Evolutionary conservation across 2,888 invertebrate species (phyloP).

Genomic region (Eilema depressum): DNA sequence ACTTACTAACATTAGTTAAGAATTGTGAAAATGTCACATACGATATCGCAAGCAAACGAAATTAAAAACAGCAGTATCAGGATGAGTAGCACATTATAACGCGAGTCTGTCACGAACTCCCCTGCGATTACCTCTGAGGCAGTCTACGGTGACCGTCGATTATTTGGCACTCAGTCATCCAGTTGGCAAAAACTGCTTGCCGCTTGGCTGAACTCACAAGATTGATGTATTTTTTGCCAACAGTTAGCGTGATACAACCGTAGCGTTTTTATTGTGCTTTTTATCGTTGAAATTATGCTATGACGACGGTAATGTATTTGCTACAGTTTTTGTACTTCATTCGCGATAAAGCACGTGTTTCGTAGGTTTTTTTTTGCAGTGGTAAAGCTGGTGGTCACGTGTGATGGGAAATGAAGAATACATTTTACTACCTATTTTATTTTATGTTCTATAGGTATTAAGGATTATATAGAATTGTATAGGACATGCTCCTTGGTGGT

Average conservation of each 20-base stretch:
- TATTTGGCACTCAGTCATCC: slow-evolving; percentile 21
- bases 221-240: slow-evolving; percentile 53
- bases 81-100: background rate
- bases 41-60: background rate
- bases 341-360: background rate
- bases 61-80: background rate
- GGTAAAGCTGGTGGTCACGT: background rate
- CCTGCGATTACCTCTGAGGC: background rate
- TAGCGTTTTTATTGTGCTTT: slow-evolving; percentile 31
- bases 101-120: background rate
- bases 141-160: slow-evolving; percentile 14
- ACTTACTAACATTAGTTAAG: background rate
- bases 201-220: slow-evolving; percentile 39
- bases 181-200: slow-evolving; percentile 34
- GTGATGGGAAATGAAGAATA: background rate
- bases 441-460: too few relatives aligned
- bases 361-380: background rate
- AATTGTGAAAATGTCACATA: background rate
- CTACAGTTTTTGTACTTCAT: slow-evolving; percentile 21
- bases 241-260: slow-evolving; percentile 37
- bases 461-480: too few relatives aligned
- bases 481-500: too few relatives aligned
- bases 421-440: too few relatives aligned
- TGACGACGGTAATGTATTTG: slow-evolving; percentile 20
- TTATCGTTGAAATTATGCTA: slow-evolving; percentile 26